phyloP scores from a whole-genome alignment of 2,888 invertebrate species.

The Sminthurinus aureus region DNA sequence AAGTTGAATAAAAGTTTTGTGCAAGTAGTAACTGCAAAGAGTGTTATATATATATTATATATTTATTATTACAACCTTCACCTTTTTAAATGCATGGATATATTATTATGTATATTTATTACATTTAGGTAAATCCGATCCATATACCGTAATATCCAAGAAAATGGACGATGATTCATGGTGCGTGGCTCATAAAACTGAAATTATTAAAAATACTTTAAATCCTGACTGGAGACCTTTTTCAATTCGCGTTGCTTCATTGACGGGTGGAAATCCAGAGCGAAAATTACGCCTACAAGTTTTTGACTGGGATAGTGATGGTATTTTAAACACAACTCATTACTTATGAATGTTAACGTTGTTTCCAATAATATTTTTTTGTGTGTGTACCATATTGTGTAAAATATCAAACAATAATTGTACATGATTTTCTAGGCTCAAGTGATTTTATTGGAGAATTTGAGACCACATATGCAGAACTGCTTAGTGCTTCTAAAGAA shows the following conservation, averaged over 20 bases:
- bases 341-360: no score
- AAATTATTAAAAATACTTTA: conserved; percentile 65
- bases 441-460: conserved; percentile 66
- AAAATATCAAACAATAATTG: no score
- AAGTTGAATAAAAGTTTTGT: neutral
- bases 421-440: conserved; percentile 52
- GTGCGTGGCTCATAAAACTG: conserved; percentile 65
- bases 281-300: conserved; percentile 65
- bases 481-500: conserved; percentile 59
- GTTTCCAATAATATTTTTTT: no score
- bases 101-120: no score
- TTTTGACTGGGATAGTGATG: conserved; percentile 66
- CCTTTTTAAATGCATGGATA: no score
- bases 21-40: no score
- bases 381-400: no score
- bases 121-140: conserved; percentile 65
- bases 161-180: conserved; percentile 64
- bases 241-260: conserved; percentile 60
- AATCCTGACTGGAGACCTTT: conserved; percentile 67
- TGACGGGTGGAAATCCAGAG: conserved; percentile 66
- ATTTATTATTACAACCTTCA: no score
- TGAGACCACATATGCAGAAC: conserved; percentile 62
- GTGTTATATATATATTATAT: no score
- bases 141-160: conserved; percentile 64
- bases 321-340: no score